Conservation (phyloP, 2,888 invertebrate species). For the Byasa hedistus region DNA sequence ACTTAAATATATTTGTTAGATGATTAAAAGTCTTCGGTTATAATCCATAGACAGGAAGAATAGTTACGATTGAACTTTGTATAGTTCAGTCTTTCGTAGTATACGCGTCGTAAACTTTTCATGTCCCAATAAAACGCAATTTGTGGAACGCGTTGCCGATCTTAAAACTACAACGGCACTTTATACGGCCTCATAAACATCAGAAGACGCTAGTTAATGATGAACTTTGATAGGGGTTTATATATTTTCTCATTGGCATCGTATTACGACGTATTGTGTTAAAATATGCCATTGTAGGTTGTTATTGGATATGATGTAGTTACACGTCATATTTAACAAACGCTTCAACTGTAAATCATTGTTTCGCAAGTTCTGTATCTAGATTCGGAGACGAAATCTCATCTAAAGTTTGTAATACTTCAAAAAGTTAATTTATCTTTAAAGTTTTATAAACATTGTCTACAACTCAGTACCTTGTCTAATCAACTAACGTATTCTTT, state of each 20-base stretch:
- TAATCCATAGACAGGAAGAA: constrained; percentile 28
- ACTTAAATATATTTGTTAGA: too few relatives aligned
- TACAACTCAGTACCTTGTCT: too few relatives aligned
- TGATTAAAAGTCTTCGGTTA: neutral
- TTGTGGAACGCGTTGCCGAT: constrained; percentile 63
- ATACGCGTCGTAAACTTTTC: constrained; percentile 59
- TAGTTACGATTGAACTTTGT: constrained; percentile 21
- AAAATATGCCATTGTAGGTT: neutral
- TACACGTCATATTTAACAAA: neutral
- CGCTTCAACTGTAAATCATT: neutral
- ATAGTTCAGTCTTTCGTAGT: constrained; percentile 43
- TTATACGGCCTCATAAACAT: constrained; percentile 61
- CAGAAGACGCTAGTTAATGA: constrained; percentile 54
- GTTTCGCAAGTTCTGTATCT: neutral
- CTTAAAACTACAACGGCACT: constrained; percentile 65
- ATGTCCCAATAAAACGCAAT: constrained; percentile 68
- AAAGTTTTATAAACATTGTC: neutral
- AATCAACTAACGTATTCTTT: neutral
- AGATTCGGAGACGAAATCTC: neutral
- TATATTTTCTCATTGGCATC: constrained; percentile 49
- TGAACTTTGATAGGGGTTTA: constrained; percentile 59
- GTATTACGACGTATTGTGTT: constrained; percentile 36
- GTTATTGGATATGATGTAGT: neutral
- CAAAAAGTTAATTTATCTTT: neutral
- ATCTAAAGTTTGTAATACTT: neutral